Conservation (phyloP, 1,140 invertebrate species). For the Calycopis cecrops region DNA sequence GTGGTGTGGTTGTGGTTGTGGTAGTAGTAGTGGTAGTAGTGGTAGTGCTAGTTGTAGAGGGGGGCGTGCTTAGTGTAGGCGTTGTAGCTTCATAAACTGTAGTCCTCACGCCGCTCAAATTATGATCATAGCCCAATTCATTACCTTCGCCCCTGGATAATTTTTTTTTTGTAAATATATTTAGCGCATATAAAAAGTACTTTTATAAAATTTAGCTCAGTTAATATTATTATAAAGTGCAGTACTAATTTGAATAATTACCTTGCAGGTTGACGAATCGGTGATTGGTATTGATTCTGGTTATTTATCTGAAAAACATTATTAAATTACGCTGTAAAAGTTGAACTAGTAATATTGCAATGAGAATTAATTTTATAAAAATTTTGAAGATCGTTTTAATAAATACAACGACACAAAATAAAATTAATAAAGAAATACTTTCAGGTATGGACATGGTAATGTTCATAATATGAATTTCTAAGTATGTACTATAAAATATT, state of each 20-base stretch:
- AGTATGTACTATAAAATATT: too few relatives aligned
- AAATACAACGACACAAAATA: too few relatives aligned
- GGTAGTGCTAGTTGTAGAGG: slow-evolving; percentile 64
- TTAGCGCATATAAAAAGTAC: slow-evolving; percentile 10
- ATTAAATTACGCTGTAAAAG: too few relatives aligned
- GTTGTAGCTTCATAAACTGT: slow-evolving; percentile 64
- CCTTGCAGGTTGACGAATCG: slow-evolving; percentile 67
- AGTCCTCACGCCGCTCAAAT: slow-evolving; percentile 65
- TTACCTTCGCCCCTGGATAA: slow-evolving; percentile 71
- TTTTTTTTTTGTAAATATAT: slow-evolving; percentile 24
- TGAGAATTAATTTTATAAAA: too few relatives aligned
- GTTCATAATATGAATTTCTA: too few relatives aligned
- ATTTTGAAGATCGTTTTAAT: too few relatives aligned
- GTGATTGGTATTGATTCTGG: slow-evolving; percentile 69
- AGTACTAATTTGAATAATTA: slow-evolving; percentile 34
- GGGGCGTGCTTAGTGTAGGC: slow-evolving; percentile 60
- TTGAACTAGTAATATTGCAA: too few relatives aligned
- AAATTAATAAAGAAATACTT: too few relatives aligned
- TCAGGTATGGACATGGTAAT: too few relatives aligned
- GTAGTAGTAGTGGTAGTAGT: slow-evolving; percentile 61
- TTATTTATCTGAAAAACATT: slow-evolving; percentile 61
- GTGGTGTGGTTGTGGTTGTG: slow-evolving; percentile 54
- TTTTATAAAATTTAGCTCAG: slow-evolving; percentile 18
- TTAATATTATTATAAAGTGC: slow-evolving; percentile 17
- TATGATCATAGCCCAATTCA: slow-evolving; percentile 74